Conservation (phyloP, 2,888 invertebrate genomes). For the Heliconius cydno region DNA sequence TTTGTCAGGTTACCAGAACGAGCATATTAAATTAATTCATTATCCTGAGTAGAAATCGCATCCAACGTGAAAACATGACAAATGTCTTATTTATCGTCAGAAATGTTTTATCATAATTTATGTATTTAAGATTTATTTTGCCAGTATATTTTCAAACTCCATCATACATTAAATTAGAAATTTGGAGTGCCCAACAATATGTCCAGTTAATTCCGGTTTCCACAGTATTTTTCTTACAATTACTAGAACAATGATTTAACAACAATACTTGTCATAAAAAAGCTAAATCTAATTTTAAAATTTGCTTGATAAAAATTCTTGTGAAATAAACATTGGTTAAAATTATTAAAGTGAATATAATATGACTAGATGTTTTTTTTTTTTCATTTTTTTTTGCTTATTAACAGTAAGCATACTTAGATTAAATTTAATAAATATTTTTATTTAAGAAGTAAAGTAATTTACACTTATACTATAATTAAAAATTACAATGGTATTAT, state of each 20-base stretch:
- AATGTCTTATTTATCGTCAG: neutral
- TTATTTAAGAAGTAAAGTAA: conserved; percentile 26
- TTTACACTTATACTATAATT: conserved; percentile 23
- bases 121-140: neutral
- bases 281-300: neutral
- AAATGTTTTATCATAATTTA: neutral
- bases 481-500: conserved; percentile 55
- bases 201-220: neutral
- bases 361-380: conserved; percentile 28
- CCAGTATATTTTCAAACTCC: neutral
- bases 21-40: neutral
- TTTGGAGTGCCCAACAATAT: neutral
- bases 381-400: conserved; percentile 3
- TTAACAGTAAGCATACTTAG: conserved; percentile 22
- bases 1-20: neutral
- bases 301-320: neutral
- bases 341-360: neutral
- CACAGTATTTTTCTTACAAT: neutral
- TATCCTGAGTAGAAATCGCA: neutral
- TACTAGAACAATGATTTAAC: neutral
- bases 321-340: conserved; percentile 1
- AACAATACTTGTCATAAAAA: conserved; percentile 19
- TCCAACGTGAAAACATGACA: neutral
- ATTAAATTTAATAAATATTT: conserved; percentile 15
- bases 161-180: neutral